These are phyloP conservation scores for Alexandromys fortis DNA, from an alignment of 2,113 vertebrate genomes.

Conservation along the genomic window DNA sequence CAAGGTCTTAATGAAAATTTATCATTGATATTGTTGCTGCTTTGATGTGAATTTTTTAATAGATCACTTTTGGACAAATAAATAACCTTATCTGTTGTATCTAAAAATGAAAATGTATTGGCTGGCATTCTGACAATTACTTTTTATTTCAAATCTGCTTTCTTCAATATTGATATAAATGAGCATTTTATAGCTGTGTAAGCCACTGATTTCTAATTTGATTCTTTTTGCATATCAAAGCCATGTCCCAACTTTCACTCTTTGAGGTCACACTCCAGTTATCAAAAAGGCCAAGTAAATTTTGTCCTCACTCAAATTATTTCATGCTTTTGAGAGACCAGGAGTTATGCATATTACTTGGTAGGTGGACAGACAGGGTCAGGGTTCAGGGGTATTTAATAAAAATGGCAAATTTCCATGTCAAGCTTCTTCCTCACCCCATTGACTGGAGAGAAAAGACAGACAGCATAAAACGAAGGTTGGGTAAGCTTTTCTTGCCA, in stretches of 20 bases:
- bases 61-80: not conserved
- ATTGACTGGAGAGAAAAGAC: not conserved
- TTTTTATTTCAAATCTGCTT: not conserved
- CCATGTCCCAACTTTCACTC: not conserved
- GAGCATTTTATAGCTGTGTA: not conserved
- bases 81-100: not conserved
- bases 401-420: not conserved
- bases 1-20: not conserved
- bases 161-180: not conserved
- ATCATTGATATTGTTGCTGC: not conserved
- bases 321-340: not conserved
- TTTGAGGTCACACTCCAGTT: not conserved
- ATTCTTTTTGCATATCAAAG: not conserved
- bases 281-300: not conserved
- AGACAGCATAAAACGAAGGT: not conserved
- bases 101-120: not conserved
- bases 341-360: not conserved
- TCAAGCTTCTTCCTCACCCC: not conserved
- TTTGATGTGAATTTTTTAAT: not conserved
- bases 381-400: not conserved
- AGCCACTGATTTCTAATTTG: not conserved
- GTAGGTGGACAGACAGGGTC: not conserved
- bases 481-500: no score
- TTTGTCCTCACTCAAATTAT: not conserved
- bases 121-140: not conserved